Conservation (phyloP, 2,113 vertebrate genomes). For the Microtus ochrogaster region DNA sequence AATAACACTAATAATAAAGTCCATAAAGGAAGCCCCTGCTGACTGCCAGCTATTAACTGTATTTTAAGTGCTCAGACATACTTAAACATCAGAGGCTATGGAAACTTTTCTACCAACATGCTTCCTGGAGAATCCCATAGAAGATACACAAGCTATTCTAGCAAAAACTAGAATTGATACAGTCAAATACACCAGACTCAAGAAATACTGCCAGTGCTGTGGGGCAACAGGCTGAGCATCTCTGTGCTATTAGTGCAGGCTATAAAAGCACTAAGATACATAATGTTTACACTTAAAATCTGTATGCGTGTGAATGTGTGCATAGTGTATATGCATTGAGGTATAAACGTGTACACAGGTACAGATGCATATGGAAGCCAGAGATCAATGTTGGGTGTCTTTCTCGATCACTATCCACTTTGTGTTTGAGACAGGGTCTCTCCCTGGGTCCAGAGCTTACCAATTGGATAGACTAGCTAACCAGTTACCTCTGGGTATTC, state of each 20-base stretch:
- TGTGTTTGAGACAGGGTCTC: neutral
- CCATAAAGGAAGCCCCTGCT: neutral
- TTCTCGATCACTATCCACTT: neutral
- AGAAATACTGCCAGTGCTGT: accelerated
- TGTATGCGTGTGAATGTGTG: neutral
- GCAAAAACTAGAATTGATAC: neutral
- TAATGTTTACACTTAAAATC: too few relatives aligned
- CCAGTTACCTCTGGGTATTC: neutral
- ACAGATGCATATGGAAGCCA: neutral
- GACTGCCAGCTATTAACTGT: neutral
- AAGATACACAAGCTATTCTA: neutral
- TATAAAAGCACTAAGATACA: neutral
- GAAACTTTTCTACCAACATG: neutral
- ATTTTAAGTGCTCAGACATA: neutral
- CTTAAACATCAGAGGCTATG: neutral
- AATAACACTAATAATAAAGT: neutral
- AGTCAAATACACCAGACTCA: neutral
- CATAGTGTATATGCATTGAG: neutral
- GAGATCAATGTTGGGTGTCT: neutral
- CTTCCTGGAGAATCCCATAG: neutral
- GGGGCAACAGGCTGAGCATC: accelerated
- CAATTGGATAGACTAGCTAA: neutral
- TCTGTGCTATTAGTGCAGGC: too few relatives aligned
- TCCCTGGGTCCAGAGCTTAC: neutral
- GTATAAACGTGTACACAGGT: too few relatives aligned